Evolutionary conservation across 1,140 invertebrate species (phyloP).

Genomic region (Trichonephila clavata): DNA sequence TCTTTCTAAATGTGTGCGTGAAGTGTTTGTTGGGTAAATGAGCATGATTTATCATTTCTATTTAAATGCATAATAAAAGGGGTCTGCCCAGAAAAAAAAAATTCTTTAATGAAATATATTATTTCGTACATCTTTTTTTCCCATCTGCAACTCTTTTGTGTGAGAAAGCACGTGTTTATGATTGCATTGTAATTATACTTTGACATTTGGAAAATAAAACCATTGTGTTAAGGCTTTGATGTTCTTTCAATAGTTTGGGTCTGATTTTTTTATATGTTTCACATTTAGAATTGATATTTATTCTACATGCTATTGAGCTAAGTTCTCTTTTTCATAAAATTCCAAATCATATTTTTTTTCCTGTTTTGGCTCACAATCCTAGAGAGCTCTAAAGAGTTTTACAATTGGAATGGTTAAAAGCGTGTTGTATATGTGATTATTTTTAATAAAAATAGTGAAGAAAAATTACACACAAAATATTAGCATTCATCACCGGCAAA

Average conservation of each 20-base stretch:
- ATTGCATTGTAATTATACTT: constrained; percentile 25
- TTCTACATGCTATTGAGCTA: background rate
- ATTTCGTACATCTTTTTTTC: background rate
- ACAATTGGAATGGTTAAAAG: too few relatives aligned
- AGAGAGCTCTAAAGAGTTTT: too few relatives aligned
- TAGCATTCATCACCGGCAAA: too few relatives aligned
- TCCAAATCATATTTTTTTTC: too few relatives aligned
- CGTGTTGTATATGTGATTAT: too few relatives aligned
- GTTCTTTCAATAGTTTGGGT: too few relatives aligned
- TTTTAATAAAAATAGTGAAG: too few relatives aligned
- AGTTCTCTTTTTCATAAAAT: background rate
- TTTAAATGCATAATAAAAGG: background rate
- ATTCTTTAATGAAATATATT: background rate
- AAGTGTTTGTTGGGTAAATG: background rate
- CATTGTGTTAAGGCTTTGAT: background rate
- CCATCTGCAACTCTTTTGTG: constrained; percentile 1
- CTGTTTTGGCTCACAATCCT: too few relatives aligned
- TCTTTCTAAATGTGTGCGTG: background rate
- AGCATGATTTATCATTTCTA: background rate
- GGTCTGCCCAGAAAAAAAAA: background rate
- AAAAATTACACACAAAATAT: too few relatives aligned
- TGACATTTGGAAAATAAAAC: background rate
- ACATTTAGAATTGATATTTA: background rate
- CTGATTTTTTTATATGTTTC: background rate
- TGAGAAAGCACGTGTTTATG: constrained; percentile 11